phyloP scores from a whole-genome alignment of 2,888 invertebrate species.

The Xestia sexstrigata region DNA sequence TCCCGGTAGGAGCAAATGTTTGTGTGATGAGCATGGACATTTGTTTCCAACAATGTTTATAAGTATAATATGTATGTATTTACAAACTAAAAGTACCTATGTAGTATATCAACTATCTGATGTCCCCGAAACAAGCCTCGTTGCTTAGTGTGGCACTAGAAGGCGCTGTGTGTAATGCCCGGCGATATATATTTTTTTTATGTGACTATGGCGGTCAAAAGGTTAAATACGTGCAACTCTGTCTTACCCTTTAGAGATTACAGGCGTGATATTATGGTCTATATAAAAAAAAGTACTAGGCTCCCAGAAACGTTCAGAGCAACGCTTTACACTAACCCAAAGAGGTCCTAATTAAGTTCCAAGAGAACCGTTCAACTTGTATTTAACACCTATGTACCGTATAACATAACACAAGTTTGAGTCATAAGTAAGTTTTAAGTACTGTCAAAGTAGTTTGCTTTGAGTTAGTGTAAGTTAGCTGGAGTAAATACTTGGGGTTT shows the following conservation, averaged over 20 bases:
- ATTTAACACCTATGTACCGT: slow-evolving; percentile 56
- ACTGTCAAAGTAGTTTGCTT: slow-evolving; percentile 61
- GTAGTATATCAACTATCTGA: no score
- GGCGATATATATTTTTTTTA: no score
- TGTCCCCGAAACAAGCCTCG: no score
- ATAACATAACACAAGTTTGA: slow-evolving; percentile 47
- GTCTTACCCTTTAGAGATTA: background rate
- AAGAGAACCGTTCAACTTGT: slow-evolving; percentile 59
- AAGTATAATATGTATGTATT: no score
- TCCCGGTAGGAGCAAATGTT: no score
- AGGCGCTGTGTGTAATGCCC: no score
- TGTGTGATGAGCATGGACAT: no score
- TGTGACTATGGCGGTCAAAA: no score
- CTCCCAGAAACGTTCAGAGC: background rate
- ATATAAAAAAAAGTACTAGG: background rate
- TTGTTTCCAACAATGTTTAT: no score
- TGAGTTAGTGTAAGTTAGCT: slow-evolving; percentile 57
- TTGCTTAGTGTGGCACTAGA: no score
- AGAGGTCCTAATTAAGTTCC: slow-evolving; percentile 53
- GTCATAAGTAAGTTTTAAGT: slow-evolving; percentile 64
- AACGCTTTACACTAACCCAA: background rate
- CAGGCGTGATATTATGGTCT: background rate
- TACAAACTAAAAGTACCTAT: no score
- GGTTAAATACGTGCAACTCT: no score
- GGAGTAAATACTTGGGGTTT: slow-evolving; percentile 62